Percentiles rank a stretch among this genome's conserved stretches.
These are phyloP conservation scores for Chamaedrilus cognettii DNA, from an alignment of 2,888 invertebrate species.

Conservation along the genomic window DNA sequence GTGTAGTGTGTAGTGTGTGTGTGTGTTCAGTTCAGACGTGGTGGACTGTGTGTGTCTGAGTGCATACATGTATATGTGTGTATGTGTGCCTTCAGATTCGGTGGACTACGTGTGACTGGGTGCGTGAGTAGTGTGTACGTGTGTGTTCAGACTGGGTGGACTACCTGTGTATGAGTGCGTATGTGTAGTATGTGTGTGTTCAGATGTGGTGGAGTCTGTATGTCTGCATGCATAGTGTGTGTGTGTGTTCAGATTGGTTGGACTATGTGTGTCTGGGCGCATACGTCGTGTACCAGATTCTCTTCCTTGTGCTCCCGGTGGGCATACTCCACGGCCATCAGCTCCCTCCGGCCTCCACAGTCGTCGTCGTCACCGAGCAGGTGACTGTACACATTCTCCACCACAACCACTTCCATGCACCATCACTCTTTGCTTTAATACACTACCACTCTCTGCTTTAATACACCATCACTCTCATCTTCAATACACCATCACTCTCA, in stretches of 20 bases:
- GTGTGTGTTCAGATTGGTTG: constrained; percentile 40
- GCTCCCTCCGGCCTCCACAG: constrained; percentile 65
- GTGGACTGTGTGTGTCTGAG: too few species aligned
- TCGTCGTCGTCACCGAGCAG: constrained; percentile 67
- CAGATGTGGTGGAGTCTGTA: too few species aligned
- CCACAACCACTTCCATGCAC: too few species aligned
- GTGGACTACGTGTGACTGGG: too few species aligned
- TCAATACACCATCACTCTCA: neutral
- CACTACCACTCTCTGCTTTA: neutral
- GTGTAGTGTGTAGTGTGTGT: too few species aligned
- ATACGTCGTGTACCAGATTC: constrained; percentile 52
- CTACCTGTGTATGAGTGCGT: neutral
- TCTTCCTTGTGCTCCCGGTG: constrained; percentile 59
- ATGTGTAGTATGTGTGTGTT: neutral
- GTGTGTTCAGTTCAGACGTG: too few species aligned
- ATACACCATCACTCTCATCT: neutral
- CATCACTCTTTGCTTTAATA: too few species aligned
- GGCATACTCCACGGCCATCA: constrained; percentile 58
- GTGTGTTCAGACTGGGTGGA: neutral
- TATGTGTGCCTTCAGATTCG: too few species aligned
- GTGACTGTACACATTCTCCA: too few species aligned
- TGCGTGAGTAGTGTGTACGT: too few species aligned
- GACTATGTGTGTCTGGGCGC: constrained; percentile 51
- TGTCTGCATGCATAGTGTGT: too few species aligned
- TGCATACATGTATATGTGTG: too few species aligned